Conservation (phyloP, 1,140 invertebrate genomes). For the Helicorthomorpha holstii region DNA sequence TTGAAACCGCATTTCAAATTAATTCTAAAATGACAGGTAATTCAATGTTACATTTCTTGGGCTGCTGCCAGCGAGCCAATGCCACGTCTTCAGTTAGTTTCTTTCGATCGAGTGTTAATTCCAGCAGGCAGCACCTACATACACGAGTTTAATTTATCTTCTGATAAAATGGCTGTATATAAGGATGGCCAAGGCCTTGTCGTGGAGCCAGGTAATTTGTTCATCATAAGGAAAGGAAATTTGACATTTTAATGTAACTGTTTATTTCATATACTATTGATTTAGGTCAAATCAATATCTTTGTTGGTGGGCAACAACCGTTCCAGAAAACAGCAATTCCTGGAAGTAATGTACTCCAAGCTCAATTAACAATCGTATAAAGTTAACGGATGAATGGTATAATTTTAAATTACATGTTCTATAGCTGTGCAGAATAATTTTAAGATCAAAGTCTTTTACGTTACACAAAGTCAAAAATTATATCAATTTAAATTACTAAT, state of each 20-base stretch:
- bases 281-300: constrained; percentile 19
- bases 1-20: too few relatives aligned
- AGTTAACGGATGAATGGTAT: too few relatives aligned
- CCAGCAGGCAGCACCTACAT: neutral
- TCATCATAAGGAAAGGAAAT: neutral
- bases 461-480: too few relatives aligned
- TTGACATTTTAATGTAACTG: neutral
- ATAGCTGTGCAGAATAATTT: too few relatives aligned
- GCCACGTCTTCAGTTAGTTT: constrained; percentile 21
- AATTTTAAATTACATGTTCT: too few relatives aligned
- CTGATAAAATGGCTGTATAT: constrained; percentile 20
- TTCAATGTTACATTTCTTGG: constrained; percentile 22
- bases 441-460: too few relatives aligned
- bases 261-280: constrained; percentile 5
- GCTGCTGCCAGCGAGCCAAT: constrained; percentile 14
- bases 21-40: too few relatives aligned
- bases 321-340: constrained; percentile 15
- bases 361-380: neutral
- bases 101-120: constrained; percentile 15
- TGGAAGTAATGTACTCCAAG: neutral
- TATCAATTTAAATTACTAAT: too few relatives aligned
- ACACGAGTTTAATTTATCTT: constrained; percentile 10
- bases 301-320: constrained; percentile 24
- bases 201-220: constrained; percentile 13
- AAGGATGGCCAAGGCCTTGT: constrained; percentile 17